Base-by-base conservation (phyloP, 2,113 vertebrate species). In the Hymenochirus boettgeri region DNA sequence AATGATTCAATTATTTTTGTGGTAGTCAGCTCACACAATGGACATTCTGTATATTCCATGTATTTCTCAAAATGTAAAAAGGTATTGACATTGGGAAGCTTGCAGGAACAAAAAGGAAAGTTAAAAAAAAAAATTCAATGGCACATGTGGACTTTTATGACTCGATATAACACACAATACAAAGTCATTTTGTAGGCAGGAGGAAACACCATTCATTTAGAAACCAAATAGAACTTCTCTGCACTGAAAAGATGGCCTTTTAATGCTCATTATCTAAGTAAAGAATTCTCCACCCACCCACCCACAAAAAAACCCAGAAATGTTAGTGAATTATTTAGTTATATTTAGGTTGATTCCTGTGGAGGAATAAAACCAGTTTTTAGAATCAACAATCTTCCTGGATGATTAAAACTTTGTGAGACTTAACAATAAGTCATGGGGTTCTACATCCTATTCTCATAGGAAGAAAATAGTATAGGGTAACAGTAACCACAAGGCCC, bases 1-100 rank as follows among this genome's bases (percentile, higher is more conserved):
- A 65, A 65, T 51, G 63, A 57, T 57, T 65, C 63, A 57, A 57
- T 65, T 65, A 65, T 65, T 65, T 65, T 50, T 29, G 42, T 47
- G 47, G 22, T 56, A 57, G 53, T 57, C 11, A 45, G 42, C 19
- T 37, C 5, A 19, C 18, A 56, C 52, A 65, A 64, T 56, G 33
- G 52, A 7, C 19, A 23, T n/a, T 45, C 62, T 18, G 17, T 47
- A 65, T n/a, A 65, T 57, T 31, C 22, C 13, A 57, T 48, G 45
- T 57, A 57, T 39, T 48, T n/a, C 54, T 23, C 42, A 47, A 65
- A 37, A 65, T 57, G 29, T 56, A 31, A 31, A 26, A 31, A 55
- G 26, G 26, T 55, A 2, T 46, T 15, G 17, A 56, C 42, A 31
- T 23, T 56, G 29, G 55, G 15, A 33, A 57, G 25, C 42, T 47